Percentiles rank a stretch among this genome's conserved stretches.
Evolutionary conservation across 2,113 vertebrate genomes (phyloP).

Genomic region (Pseudorectes ferrugineus): DNA sequence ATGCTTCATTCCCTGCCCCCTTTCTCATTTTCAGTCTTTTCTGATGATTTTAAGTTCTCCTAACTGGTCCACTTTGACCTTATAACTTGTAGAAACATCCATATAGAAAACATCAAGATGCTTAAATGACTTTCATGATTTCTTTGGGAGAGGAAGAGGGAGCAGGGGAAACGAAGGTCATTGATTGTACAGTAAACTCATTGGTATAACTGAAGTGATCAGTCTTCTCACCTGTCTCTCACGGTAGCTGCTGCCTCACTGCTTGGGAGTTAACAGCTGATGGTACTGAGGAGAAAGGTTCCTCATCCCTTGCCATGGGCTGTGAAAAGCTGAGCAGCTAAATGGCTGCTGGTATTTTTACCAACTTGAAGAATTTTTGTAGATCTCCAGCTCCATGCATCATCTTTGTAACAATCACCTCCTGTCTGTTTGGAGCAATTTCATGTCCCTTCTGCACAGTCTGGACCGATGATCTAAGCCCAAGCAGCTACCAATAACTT

Average conservation of each 20-base stretch:
- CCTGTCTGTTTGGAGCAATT: background rate
- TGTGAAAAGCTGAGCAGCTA: background rate
- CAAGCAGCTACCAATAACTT: background rate
- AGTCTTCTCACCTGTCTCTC: background rate
- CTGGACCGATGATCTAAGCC: background rate
- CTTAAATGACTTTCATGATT: conserved; percentile 7
- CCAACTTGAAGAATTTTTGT: background rate
- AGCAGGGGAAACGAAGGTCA: background rate
- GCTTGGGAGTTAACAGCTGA: background rate
- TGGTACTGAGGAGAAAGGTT: background rate
- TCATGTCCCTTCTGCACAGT: background rate
- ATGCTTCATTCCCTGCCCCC: background rate
- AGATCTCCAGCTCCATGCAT: background rate
- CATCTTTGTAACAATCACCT: background rate
- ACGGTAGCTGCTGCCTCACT: background rate
- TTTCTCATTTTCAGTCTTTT: background rate
- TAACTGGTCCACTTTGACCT: background rate
- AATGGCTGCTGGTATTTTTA: background rate
- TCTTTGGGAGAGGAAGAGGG: background rate
- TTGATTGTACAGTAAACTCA: background rate
- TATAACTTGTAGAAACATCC: background rate
- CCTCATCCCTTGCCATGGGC: background rate
- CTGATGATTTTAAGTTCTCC: background rate
- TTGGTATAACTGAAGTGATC: background rate
- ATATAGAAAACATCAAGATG: conserved; percentile 11